Conservation (phyloP, 64 coral and sea anemone genomes). For the Anthopleura sola region DNA sequence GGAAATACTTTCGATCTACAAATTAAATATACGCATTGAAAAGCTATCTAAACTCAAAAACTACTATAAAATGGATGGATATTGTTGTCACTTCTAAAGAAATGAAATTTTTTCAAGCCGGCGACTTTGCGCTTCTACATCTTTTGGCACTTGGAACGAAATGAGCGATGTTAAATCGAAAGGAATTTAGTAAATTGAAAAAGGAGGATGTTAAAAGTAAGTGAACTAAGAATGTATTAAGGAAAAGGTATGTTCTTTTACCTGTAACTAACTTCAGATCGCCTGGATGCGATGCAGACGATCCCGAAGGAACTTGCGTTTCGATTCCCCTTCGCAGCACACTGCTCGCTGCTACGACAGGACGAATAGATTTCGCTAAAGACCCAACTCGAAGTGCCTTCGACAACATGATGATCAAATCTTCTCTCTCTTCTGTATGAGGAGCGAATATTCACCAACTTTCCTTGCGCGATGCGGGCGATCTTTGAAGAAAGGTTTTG, state of each 20-base stretch:
- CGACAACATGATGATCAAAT: not conserved
- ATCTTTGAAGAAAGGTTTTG: not conserved
- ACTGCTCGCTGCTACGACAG: not conserved
- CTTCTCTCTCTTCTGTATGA: not conserved
- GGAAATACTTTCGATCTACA: too few relatives aligned
- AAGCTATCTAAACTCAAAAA: too few relatives aligned
- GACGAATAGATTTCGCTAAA: not conserved
- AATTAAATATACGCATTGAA: too few relatives aligned
- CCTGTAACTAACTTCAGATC: not conserved
- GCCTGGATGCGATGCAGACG: not conserved
- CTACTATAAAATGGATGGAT: too few relatives aligned
- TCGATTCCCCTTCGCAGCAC: not conserved
- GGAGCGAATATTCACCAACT: not conserved
- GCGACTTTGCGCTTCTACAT: too few relatives aligned
- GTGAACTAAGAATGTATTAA: not conserved
- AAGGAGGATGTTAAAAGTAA: not conserved
- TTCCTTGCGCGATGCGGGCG: too few relatives aligned
- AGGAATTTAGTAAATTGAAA: not conserved
- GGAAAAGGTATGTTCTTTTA: not conserved
- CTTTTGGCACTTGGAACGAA: too few relatives aligned
- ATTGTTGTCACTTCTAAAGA: too few relatives aligned
- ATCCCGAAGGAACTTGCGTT: not conserved
- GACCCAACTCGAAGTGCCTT: not conserved
- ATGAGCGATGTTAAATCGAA: too few relatives aligned
- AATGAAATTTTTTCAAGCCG: too few relatives aligned